phyloP scores from a whole-genome alignment of 2,797 vertebrate genomes.

The Arnoldichthys spilopterus region DNA sequence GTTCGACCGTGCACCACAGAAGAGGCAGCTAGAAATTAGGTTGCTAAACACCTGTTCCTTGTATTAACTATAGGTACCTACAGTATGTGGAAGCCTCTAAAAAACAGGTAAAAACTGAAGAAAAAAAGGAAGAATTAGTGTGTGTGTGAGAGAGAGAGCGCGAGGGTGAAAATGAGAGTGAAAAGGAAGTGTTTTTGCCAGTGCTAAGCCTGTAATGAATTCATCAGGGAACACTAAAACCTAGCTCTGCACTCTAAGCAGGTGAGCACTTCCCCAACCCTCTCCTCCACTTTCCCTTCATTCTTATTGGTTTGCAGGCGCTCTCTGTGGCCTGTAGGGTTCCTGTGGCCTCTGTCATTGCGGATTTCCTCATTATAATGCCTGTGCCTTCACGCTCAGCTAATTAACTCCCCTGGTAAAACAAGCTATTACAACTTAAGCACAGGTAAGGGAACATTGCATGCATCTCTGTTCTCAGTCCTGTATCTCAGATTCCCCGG shows the following conservation, averaged over 20 bases:
- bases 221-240: slow-evolving; percentile 30
- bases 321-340: slow-evolving; percentile 38
- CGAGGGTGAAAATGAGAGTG: slow-evolving; percentile 19
- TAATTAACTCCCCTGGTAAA: slow-evolving; percentile 68
- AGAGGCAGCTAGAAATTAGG: background rate
- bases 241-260: slow-evolving; percentile 28
- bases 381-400: slow-evolving; percentile 39
- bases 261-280: slow-evolving; percentile 4
- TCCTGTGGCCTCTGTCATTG: slow-evolving; percentile 42
- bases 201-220: slow-evolving; percentile 37
- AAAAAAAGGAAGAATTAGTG: background rate
- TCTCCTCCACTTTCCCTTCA: slow-evolving; percentile 17
- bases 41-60: background rate
- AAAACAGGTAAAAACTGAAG: background rate
- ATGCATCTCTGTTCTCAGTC: slow-evolving; percentile 17
- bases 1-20: background rate
- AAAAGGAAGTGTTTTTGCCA: slow-evolving; percentile 37
- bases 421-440: slow-evolving; percentile 51
- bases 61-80: background rate
- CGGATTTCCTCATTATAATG: slow-evolving; percentile 54
- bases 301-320: slow-evolving; percentile 39
- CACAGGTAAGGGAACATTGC: slow-evolving; percentile 44
- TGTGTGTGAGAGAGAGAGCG: background rate
- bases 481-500: background rate
- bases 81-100: background rate